Conservation (phyloP, 2,888 invertebrate species). For the Junonia oenone region DNA sequence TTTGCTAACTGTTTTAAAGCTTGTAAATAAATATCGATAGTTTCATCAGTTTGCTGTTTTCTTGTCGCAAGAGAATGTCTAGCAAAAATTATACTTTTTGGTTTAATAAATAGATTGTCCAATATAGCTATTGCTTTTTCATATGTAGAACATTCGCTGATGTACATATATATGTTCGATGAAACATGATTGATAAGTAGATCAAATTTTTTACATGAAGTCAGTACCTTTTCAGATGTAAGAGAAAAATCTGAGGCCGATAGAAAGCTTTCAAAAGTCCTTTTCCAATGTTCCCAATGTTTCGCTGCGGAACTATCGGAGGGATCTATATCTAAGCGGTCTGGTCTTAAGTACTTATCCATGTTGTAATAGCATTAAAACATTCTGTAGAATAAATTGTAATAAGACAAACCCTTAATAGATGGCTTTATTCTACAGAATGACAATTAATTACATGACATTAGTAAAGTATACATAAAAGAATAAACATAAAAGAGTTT, state of each 20-base stretch:
- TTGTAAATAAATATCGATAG: background rate
- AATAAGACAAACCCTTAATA: no score
- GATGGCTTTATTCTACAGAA: no score
- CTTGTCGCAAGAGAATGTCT: background rate
- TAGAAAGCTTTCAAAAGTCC: background rate
- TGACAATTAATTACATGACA: no score
- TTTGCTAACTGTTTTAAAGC: no score
- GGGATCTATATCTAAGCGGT: background rate
- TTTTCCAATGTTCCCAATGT: background rate
- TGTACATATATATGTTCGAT: background rate
- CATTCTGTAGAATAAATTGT: no score
- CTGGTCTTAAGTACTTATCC: no score
- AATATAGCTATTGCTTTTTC: background rate
- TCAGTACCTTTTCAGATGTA: background rate
- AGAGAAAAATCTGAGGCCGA: background rate
- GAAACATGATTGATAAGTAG: background rate
- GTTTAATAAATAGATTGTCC: background rate
- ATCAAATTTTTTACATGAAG: no score
- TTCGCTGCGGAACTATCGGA: background rate
- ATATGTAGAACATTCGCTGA: background rate
- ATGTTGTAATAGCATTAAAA: no score
- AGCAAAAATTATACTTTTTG: background rate
- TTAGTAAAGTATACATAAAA: no score
- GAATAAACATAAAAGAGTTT: no score
- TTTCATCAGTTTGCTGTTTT: background rate